phyloP scores from a whole-genome alignment of 2,113 vertebrate genomes.

The Peucedramus taeniatus region DNA sequence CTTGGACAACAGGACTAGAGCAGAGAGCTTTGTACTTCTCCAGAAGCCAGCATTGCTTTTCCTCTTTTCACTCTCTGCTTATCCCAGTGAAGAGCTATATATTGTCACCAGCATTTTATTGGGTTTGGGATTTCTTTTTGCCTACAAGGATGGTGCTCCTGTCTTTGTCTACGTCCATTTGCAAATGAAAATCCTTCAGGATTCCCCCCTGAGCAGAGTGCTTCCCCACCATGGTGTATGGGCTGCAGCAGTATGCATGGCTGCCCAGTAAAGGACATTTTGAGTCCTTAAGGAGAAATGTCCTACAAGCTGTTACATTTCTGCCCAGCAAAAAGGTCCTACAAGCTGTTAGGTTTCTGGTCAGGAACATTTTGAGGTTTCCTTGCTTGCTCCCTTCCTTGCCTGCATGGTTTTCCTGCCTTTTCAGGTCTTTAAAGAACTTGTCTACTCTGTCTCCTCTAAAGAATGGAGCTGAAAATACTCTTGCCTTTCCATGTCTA shows the following conservation, averaged over 20 bases:
- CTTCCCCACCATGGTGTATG: not conserved
- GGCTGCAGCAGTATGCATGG: not conserved
- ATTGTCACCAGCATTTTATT: not conserved
- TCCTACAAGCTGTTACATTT: not conserved
- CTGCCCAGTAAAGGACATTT: not conserved
- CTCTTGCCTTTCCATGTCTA: not conserved
- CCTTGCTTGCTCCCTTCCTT: not conserved
- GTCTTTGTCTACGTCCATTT: not conserved
- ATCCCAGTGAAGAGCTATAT: not conserved
- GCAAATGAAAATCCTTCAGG: not conserved
- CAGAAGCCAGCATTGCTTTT: not conserved
- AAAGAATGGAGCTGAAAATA: not conserved
- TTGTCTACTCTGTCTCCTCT: not conserved
- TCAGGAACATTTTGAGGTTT: not conserved
- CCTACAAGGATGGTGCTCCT: not conserved
- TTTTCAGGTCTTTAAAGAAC: slow-evolving; percentile 13
- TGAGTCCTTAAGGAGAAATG: not conserved
- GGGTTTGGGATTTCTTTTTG: not conserved
- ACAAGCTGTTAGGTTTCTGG: not conserved
- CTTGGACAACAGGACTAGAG: not conserved
- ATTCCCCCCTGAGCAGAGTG: not conserved
- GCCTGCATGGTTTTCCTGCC: slow-evolving; percentile 1
- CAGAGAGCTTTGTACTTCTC: not conserved
- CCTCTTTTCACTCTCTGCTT: not conserved
- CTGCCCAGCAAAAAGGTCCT: not conserved